These are phyloP conservation scores for Capreolus pygargus DNA, from an alignment of 2,113 vertebrate species.

Conservation along the genomic window DNA sequence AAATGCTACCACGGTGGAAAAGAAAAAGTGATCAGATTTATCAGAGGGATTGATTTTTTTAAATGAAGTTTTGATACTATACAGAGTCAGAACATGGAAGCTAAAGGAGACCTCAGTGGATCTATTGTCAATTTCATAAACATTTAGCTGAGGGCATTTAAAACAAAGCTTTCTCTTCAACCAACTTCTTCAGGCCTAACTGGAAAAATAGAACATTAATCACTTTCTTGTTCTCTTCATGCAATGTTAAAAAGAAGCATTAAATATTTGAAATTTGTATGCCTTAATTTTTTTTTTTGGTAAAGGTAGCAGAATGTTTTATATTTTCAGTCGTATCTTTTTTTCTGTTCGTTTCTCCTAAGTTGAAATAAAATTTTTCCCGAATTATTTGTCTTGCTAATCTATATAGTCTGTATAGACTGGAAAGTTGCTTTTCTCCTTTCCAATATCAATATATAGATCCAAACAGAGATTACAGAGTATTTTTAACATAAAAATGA, in stretches of 20 bases:
- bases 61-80: neutral
- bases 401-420: neutral
- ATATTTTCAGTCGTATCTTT: neutral
- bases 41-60: neutral
- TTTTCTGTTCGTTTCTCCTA: neutral
- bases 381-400: neutral
- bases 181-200: neutral
- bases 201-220: neutral
- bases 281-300: neutral
- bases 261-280: neutral
- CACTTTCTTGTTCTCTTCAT: neutral
- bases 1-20: neutral
- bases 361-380: neutral
- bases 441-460: neutral
- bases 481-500: neutral
- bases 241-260: neutral
- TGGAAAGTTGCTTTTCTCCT: neutral
- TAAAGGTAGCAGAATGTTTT: neutral
- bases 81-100: neutral
- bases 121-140: neutral
- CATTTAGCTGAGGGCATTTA: neutral
- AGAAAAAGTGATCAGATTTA: neutral
- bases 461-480: neutral
- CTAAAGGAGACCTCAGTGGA: neutral
- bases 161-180: neutral